Evolutionary conservation across 2,797 vertebrate species (phyloP), one percentile per base, ranked within the genome.

Genomic region (Tympanoctomys barrerae): DNA sequence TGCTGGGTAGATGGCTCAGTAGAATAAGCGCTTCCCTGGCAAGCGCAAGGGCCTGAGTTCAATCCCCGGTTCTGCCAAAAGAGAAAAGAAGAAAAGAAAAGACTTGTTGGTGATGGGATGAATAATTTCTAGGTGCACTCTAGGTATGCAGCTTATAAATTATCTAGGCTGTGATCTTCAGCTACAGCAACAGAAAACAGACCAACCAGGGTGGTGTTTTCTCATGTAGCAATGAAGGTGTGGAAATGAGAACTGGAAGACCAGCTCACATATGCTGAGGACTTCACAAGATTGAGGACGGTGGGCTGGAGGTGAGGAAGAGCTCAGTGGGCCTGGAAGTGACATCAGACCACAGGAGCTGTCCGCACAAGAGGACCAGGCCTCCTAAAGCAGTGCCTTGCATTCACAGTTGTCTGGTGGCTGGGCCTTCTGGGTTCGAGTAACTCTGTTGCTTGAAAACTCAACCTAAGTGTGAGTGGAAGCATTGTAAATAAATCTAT

Each of bases 361-460:
- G 49, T 7, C 39, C 64, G 2, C 21, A 46, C 59, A 61, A 13
- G 12, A 42, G 59, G 46, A n/a, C 8, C 39, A 11, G 12, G 14
- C 28, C 33, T 28, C 28, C 46, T 52, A 52, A 21, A 49, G 1
- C 46, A 21, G 36, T 31, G 61, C 57, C 83, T 66, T 68, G 12
- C 19, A 61, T 49, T 78, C 36, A 46, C 2, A 31, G n/a, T 3
- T 49, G 10, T 18, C 64, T 79, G 66, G 28, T 31, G 54, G 24
- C 49, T 14, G 39, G 95, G 73, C 33, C 39, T 61, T 26, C 36
- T 64, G 16, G 11, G 11, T 97, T 92, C 66, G 79, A 49, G 75
- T 39, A 96, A n/a, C 89, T 82, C 81, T 82, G 95, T 97, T 95
- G 78, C 95, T 89, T 97, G 33, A 96, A 96, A 97, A 96, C 89